phyloP scores from a whole-genome alignment of 1,140 invertebrate genomes.

The Episyrphus balteatus region DNA sequence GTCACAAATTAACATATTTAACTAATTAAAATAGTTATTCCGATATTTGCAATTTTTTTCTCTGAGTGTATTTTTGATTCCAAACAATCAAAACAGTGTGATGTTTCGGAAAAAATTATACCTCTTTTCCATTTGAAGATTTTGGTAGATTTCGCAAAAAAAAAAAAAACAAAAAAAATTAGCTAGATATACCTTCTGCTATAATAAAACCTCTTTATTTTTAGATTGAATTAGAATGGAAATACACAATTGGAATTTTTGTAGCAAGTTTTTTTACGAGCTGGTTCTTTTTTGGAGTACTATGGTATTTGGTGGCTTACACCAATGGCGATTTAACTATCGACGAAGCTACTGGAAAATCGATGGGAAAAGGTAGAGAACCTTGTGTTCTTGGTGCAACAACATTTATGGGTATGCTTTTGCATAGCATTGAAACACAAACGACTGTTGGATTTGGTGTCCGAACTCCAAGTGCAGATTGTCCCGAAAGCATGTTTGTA shows the following conservation, averaged over 20 bases:
- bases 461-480: slow-evolving; percentile 71
- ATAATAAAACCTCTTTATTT: too few relatives aligned
- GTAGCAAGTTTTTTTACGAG: slow-evolving; percentile 40
- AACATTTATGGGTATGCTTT: slow-evolving; percentile 44
- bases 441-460: slow-evolving; percentile 58
- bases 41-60: too few relatives aligned
- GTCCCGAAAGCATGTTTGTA: slow-evolving; percentile 70
- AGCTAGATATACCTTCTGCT: too few relatives aligned
- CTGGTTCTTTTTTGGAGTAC: slow-evolving; percentile 43
- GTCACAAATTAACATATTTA: too few relatives aligned
- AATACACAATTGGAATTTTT: slow-evolving; percentile 45
- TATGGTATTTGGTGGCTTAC: slow-evolving; percentile 42
- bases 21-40: too few relatives aligned
- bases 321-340: slow-evolving; percentile 40
- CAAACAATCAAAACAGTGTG: too few relatives aligned
- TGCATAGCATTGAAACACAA: slow-evolving; percentile 52
- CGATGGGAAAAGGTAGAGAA: slow-evolving; percentile 23
- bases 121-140: too few relatives aligned
- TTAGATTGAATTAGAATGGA: slow-evolving; percentile 48
- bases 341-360: slow-evolving; percentile 19
- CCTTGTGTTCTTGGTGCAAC: slow-evolving; percentile 41
- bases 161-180: too few relatives aligned
- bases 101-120: too few relatives aligned
- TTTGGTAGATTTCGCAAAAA: too few relatives aligned
- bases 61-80: too few relatives aligned